Base-by-base conservation (phyloP, 2,888 invertebrate species). In the Chrysina gloriosa region DNA sequence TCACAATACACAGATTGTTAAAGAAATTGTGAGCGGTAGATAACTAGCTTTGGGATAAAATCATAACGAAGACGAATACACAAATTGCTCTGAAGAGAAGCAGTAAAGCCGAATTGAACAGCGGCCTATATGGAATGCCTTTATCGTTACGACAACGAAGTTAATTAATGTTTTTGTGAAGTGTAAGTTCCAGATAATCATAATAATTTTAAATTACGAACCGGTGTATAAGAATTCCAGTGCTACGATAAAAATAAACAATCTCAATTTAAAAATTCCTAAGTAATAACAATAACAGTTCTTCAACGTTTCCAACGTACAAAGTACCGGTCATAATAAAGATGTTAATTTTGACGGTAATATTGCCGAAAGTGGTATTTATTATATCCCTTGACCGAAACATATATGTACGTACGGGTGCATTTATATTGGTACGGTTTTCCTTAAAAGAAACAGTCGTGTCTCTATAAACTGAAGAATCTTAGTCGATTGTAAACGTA, bases 331-430 rank as follows among this genome's bases (percentile, higher is more conserved):
- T 58, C 69, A 72, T 72, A 75, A 76, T 75, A 76, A 76, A 75
- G 72, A 75, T 75, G 74, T 73, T 74, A 39, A 56, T 71, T 70
- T 71, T 72, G 75, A 75, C 74, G 74, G 71, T 72, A 73, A 75
- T 75, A 76, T 74, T 75, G 63, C 71, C 73, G 27, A 58, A 39
- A 58, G 42, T 39, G 27, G 63, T 72, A 69, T 73, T 75, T 73
- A 72, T 42, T 58, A 42, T 42, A 25, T 56, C 14, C 9, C 58
- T 42, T 14, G 23, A 23, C 39, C 56, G 36, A 42, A 58, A 42
- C 42, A 42, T 42, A n/a, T n/a, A n/a, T n/a, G n/a, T n/a, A n/a
- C n/a, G n/a, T n/a, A n/a, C n/a, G 39, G 39, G 27, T 58, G 58
- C 42, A 58, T 58, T 58, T 14, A 58, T 58, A 42, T 23, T 39